These are phyloP conservation scores for Linepithema humile DNA, from an alignment of 1,140 invertebrate genomes.

Conservation along the genomic window DNA sequence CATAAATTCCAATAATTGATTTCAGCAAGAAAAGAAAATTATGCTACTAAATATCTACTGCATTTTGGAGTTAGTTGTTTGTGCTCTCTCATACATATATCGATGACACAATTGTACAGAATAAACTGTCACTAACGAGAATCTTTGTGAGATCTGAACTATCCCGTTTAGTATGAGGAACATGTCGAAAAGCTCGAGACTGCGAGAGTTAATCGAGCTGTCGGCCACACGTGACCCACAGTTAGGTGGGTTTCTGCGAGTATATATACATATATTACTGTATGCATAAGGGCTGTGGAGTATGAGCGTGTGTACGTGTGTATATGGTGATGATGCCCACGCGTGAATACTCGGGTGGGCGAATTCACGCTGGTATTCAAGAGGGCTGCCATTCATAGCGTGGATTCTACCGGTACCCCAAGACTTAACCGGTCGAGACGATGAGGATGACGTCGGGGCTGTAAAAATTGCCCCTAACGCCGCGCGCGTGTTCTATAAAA, in stretches of 20 bases:
- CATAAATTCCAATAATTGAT: not conserved
- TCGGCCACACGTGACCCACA: constrained; percentile 46
- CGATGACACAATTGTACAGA: not conserved
- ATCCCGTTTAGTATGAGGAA: constrained; percentile 12
- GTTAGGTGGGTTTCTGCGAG: constrained; percentile 6
- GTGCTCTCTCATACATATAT: not conserved
- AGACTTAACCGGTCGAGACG: constrained; percentile 53
- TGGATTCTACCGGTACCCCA: constrained; percentile 38
- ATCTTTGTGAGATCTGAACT: not conserved
- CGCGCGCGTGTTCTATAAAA: constrained; percentile 46
- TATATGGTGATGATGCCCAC: constrained; percentile 61
- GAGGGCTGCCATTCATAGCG: constrained; percentile 57
- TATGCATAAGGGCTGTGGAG: constrained; percentile 12
- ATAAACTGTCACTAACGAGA: not conserved
- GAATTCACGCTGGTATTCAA: constrained; percentile 50
- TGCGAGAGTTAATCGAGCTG: constrained; percentile 50
- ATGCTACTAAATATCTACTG: not conserved
- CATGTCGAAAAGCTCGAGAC: constrained; percentile 6
- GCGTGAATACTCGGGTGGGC: constrained; percentile 61
- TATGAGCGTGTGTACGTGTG: constrained; percentile 12
- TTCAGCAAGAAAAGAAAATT: not conserved
- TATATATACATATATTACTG: constrained; percentile 4
- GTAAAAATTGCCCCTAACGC: constrained; percentile 48
- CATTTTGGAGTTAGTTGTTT: not conserved
- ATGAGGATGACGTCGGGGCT: constrained; percentile 57